Percentiles rank a stretch among this genome's conserved stretches.
Conservation (phyloP, 2,113 vertebrate genomes). For the Crotophaga sulcirostris region DNA sequence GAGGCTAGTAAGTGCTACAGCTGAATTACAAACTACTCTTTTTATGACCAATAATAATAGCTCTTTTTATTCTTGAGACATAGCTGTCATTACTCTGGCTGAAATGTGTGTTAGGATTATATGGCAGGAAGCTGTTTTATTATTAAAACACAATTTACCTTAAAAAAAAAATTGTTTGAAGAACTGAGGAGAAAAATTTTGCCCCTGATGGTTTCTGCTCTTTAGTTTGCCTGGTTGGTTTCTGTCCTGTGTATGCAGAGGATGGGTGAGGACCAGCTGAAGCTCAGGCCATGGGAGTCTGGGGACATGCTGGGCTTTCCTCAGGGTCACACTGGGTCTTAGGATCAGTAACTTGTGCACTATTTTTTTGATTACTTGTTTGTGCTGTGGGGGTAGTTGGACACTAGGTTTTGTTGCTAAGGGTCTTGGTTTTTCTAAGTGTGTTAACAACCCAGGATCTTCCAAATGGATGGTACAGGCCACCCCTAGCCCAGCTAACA, state of each 20-base stretch:
- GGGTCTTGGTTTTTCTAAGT: neutral
- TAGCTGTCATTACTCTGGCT: neutral
- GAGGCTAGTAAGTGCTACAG: neutral
- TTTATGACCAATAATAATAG: neutral
- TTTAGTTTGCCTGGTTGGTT: neutral
- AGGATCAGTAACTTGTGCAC: too few species aligned
- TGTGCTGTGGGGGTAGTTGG: neutral
- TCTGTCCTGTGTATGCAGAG: neutral
- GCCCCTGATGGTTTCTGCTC: neutral
- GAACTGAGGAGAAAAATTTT: neutral
- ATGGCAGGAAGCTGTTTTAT: neutral
- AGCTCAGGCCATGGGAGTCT: neutral
- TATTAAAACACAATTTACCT: neutral
- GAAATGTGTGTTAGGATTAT: neutral
- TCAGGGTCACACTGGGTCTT: neutral
- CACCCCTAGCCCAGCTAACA: too few species aligned
- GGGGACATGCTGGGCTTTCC: accelerated
- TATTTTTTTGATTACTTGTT: neutral
- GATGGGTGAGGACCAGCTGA: neutral
- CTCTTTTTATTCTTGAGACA: constrained; percentile 20
- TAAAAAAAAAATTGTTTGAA: neutral
- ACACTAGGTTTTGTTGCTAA: neutral
- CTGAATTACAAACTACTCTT: neutral
- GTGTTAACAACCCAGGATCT: neutral
- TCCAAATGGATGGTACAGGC: neutral